Conservation (phyloP, 2,888 invertebrate genomes). For the Melinopterus prodromus region DNA sequence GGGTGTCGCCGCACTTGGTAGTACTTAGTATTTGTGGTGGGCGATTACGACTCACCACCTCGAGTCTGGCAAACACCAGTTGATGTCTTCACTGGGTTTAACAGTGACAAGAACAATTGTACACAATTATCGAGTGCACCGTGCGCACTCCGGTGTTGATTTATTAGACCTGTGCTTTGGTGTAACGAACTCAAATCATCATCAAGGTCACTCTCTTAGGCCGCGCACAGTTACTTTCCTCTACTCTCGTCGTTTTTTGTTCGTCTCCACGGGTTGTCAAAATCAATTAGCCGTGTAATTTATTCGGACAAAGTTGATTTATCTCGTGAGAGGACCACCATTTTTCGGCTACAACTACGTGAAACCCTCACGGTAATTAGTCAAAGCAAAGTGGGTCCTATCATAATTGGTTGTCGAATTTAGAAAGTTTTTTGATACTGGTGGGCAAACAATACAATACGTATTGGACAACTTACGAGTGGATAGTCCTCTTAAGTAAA, state of each 20-base stretch:
- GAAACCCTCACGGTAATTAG: not conserved
- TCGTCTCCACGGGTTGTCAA: constrained; percentile 21
- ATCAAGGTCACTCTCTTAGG: not conserved
- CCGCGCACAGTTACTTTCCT: not conserved
- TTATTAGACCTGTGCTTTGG: not conserved
- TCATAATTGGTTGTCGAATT: not conserved
- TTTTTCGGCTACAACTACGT: not conserved
- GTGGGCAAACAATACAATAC: not conserved
- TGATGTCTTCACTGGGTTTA: constrained; percentile 44
- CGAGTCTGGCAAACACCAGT: constrained; percentile 42
- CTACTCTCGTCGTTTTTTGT: not conserved
- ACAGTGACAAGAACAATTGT: constrained; percentile 38
- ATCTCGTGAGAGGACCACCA: constrained; percentile 1
- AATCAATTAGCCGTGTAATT: constrained; percentile 28
- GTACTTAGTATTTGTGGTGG: constrained; percentile 36
- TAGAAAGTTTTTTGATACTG: not conserved
- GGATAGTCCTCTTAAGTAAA: too few species aligned
- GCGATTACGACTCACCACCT: constrained; percentile 38
- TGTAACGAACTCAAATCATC: not conserved
- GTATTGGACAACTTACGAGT: too few species aligned
- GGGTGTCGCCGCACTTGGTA: not conserved
- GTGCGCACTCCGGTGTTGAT: not conserved
- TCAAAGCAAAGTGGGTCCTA: not conserved
- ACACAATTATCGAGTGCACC: constrained; percentile 10
- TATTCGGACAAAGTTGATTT: constrained; percentile 20